These are phyloP conservation scores for Formicarius rufipectus DNA, from an alignment of 2,113 vertebrate species.

Conservation along the genomic window DNA sequence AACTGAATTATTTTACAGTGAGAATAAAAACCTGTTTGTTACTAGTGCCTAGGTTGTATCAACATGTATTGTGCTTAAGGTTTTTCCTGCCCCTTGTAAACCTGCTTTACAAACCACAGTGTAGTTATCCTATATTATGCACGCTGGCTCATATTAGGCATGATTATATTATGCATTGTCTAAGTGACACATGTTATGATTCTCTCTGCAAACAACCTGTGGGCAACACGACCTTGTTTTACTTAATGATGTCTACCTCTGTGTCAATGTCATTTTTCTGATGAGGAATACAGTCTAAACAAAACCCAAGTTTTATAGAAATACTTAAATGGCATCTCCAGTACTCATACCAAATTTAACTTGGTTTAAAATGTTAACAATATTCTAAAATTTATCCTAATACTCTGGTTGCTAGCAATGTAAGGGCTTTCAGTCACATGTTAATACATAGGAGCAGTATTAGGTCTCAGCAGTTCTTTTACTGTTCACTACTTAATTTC, in stretches of 20 bases:
- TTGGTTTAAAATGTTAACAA: background rate
- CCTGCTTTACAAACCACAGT: background rate
- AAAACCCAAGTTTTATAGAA: background rate
- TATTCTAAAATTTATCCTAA: background rate
- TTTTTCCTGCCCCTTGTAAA: background rate
- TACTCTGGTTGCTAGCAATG: fast-evolving
- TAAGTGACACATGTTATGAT: background rate
- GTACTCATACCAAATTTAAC: background rate
- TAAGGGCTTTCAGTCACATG: background rate
- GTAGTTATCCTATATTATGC: background rate
- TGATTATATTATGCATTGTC: background rate
- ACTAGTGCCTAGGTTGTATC: background rate
- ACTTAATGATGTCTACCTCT: background rate
- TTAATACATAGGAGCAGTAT: background rate
- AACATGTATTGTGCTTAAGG: background rate
- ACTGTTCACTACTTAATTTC: background rate
- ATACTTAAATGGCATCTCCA: background rate
- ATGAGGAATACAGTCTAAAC: background rate
- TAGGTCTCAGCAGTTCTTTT: background rate
- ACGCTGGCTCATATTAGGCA: background rate
- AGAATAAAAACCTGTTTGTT: background rate
- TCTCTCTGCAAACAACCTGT: background rate
- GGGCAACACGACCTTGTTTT: background rate
- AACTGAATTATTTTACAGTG: background rate
- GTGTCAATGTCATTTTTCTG: background rate